Evolutionary conservation across 2,797 vertebrate species (phyloP).

Genomic region (Notolabrus celidotus): DNA sequence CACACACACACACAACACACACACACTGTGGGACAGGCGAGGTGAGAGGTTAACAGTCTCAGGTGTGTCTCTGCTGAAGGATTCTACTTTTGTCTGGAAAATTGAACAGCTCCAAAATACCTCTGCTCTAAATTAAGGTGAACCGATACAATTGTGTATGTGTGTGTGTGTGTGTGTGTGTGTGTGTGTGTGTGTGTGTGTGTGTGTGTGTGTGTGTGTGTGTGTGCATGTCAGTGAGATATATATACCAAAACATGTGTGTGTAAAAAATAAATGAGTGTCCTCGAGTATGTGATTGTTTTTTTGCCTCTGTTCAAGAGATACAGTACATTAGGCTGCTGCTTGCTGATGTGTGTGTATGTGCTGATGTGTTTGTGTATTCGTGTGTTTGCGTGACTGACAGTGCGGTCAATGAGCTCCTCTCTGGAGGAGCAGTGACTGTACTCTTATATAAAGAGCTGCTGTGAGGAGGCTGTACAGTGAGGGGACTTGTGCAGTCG

Average conservation of each 20-base stretch:
- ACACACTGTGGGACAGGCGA: background rate
- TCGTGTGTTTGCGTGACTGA: slow-evolving; percentile 25
- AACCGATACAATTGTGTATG: background rate
- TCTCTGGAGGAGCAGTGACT: slow-evolving; percentile 42
- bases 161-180: background rate
- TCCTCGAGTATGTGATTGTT: background rate
- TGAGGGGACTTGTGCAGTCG: slow-evolving; percentile 4
- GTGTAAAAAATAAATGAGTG: background rate
- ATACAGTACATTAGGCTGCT: background rate
- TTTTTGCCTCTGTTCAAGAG: background rate
- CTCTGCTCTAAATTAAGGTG: slow-evolving; percentile 20
- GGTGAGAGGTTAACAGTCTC: slow-evolving; percentile 43
- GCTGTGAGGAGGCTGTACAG: slow-evolving; percentile 32
- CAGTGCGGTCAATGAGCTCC: slow-evolving; percentile 48
- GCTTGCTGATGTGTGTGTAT: background rate
- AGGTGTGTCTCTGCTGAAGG: slow-evolving; percentile 31
- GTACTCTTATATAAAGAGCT: slow-evolving; percentile 52
- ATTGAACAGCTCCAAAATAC: slow-evolving; percentile 30
- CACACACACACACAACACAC: slow-evolving; percentile 20
- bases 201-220: background rate
- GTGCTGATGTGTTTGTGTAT: background rate
- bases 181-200: background rate
- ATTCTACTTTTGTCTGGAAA: slow-evolving; percentile 31
- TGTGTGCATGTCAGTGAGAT: background rate
- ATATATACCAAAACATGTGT: too few relatives aligned